Percentiles rank a stretch among this genome's conserved stretches.
Evolutionary conservation across 2,113 vertebrate genomes (phyloP).

Genomic region (Pedionomus torquatus): DNA sequence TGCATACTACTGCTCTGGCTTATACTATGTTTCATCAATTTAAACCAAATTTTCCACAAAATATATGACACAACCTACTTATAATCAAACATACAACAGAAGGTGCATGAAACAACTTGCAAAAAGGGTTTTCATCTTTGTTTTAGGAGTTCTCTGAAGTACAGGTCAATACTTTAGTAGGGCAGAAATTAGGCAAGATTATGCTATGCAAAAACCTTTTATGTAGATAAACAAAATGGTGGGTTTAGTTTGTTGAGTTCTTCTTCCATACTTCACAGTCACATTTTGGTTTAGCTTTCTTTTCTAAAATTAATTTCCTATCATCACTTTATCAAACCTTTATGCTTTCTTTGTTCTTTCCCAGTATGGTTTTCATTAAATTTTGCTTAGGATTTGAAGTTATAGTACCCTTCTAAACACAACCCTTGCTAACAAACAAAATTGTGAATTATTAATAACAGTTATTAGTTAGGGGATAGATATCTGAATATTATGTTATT

Average conservation of each 20-base stretch:
- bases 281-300: neutral
- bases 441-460: neutral
- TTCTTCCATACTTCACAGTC: neutral
- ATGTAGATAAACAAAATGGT: neutral
- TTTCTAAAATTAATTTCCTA: neutral
- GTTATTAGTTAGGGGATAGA: neutral
- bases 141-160: conserved; percentile 16
- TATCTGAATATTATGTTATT: neutral
- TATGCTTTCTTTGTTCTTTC: neutral
- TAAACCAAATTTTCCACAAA: neutral
- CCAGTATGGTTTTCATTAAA: neutral
- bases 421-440: neutral
- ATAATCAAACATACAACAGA: neutral
- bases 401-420: neutral
- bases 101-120: neutral
- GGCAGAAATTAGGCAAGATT: neutral
- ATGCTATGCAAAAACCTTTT: conserved; percentile 13
- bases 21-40: neutral
- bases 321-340: neutral
- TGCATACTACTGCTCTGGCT: neutral
- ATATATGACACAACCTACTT: neutral
- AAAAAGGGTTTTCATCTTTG: conserved; percentile 17
- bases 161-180: conserved; percentile 38
- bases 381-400: neutral
- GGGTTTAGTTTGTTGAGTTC: neutral